Conservation (phyloP, 2,797 vertebrate genomes). For the Sebastes iracundus region DNA sequence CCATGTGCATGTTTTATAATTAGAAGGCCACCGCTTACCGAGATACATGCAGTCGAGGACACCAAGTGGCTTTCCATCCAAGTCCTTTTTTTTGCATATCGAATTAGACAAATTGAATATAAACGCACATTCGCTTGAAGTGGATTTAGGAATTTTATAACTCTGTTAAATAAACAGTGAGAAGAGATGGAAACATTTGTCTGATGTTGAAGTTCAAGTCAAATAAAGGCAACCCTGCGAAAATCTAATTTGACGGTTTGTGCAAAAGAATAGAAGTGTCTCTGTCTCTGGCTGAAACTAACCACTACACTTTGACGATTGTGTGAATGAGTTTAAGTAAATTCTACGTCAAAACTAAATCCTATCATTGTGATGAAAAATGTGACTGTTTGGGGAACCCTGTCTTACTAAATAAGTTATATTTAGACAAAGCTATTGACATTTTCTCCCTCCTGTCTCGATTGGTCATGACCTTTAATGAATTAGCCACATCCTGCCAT, state of each 20-base stretch:
- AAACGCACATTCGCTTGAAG: background rate
- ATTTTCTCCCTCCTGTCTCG: conserved; percentile 18
- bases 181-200: background rate
- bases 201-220: background rate
- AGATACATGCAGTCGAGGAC: conserved; percentile 25
- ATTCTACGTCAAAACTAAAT: background rate
- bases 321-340: background rate
- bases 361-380: background rate
- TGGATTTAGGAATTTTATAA: conserved; percentile 2
- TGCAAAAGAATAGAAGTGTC: background rate
- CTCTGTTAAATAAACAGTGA: background rate
- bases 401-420: background rate
- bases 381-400: background rate
- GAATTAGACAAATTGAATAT: background rate
- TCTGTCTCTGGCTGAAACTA: background rate
- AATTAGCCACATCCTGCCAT: conserved; percentile 44
- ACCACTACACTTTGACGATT: background rate
- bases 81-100: background rate
- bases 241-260: background rate
- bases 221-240: background rate
- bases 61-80: conserved; percentile 1
- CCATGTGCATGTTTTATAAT: conserved; percentile 10
- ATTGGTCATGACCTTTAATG: conserved; percentile 30
- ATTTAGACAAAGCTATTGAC: conserved; percentile 33
- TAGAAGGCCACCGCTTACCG: background rate